Evolutionary conservation across 2,888 invertebrate genomes (phyloP).

Genomic region (Charanyca ferruginea): DNA sequence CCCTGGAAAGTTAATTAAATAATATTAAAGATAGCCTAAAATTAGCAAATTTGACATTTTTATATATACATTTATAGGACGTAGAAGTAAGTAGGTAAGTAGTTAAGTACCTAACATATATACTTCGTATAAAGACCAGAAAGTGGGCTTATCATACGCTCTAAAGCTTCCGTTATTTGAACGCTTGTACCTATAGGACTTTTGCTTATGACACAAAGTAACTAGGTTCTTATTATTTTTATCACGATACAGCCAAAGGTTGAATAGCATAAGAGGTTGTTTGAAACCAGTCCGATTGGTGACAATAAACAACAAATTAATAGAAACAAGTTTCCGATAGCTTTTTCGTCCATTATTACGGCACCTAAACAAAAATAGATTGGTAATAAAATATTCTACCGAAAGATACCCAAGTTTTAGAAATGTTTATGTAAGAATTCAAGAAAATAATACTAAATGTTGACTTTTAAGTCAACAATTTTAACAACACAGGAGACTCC

Average conservation of each 20-base stretch:
- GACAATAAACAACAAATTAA: constrained; percentile 27
- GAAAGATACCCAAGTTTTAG: neutral
- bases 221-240: neutral
- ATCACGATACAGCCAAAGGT: neutral
- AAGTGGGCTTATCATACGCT: too few relatives aligned
- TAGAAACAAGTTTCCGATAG: constrained; percentile 34
- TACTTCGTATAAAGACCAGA: neutral
- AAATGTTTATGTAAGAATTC: neutral
- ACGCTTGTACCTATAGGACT: neutral
- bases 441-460: constrained; percentile 1
- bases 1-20: constrained; percentile 85
- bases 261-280: neutral
- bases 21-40: constrained; percentile 32
- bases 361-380: constrained; percentile 10
- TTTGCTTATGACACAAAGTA: neutral
- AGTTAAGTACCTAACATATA: neutral
- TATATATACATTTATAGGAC: constrained; percentile 34
- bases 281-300: constrained; percentile 24
- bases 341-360: constrained; percentile 17
- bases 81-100: neutral
- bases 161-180: too few relatives aligned
- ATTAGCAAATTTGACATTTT: neutral
- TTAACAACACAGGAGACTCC: neutral
- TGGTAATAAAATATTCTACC: neutral
- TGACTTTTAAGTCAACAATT: too few relatives aligned